phyloP scores from a whole-genome alignment of 2,888 invertebrate species.

The Atrina japonica region DNA sequence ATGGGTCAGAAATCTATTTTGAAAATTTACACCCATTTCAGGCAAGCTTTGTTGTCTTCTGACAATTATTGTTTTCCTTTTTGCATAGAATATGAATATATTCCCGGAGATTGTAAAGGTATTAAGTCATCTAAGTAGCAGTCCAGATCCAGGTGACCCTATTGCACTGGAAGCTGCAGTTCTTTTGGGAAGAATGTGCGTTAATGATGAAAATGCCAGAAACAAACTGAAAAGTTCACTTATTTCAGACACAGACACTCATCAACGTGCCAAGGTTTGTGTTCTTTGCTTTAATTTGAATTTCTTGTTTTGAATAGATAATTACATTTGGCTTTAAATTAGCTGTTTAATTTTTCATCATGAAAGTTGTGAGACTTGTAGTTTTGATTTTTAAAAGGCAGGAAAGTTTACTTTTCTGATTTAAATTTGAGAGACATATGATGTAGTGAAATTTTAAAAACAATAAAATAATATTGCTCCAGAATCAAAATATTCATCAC shows the following conservation, averaged over 20 bases:
- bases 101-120: constrained; percentile 75
- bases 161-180: constrained; percentile 77
- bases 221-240: constrained; percentile 67
- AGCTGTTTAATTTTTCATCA: too few relatives aligned
- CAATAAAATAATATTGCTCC: too few relatives aligned
- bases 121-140: constrained; percentile 74
- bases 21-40: too few relatives aligned
- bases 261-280: constrained; percentile 73
- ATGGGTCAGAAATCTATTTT: too few relatives aligned
- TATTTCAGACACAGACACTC: constrained; percentile 64
- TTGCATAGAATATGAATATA: constrained; percentile 63
- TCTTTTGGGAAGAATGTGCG: constrained; percentile 76
- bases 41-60: too few relatives aligned
- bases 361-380: neutral
- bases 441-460: too few relatives aligned
- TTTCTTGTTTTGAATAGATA: neutral
- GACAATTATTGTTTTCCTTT: constrained; percentile 2
- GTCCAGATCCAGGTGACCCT: constrained; percentile 71
- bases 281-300: too few relatives aligned
- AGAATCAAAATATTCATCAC: too few relatives aligned
- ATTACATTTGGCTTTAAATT: neutral
- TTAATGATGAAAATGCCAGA: constrained; percentile 73
- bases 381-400: neutral
- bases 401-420: neutral
- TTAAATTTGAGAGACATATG: too few relatives aligned